A percentile compares a stretch with the other conserved stretches of the same genome.
Conservation (phyloP, 2,797 vertebrate genomes). For the Epinephelus awoara region DNA sequence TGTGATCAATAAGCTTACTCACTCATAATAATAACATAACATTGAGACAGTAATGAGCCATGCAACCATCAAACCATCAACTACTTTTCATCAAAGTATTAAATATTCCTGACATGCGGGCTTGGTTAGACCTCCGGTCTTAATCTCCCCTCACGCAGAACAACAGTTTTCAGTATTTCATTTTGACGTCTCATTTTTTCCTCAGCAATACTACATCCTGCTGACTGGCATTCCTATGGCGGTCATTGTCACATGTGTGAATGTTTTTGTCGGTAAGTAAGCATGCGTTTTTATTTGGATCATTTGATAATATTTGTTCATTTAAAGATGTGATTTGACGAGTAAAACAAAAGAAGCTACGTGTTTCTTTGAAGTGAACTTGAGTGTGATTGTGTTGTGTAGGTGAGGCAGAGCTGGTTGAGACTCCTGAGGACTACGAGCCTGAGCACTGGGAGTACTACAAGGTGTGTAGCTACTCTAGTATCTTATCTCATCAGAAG, state of each 20-base stretch:
- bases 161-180: background rate
- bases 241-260: conserved; percentile 86
- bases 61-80: background rate
- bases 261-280: conserved; percentile 93
- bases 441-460: conserved; percentile 96
- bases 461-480: conserved; percentile 70
- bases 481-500: background rate
- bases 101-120: background rate
- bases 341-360: background rate
- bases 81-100: background rate
- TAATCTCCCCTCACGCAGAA: background rate
- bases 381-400: conserved; percentile 39
- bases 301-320: background rate
- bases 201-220: conserved; percentile 89
- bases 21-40: background rate
- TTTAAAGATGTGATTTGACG: background rate
- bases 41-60: background rate
- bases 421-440: conserved; percentile 92
- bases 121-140: background rate
- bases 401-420: conserved; percentile 94
- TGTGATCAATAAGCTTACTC: no score
- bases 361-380: conserved; percentile 1
- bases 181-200: conserved; percentile 18
- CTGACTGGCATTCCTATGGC: conserved; percentile 91
- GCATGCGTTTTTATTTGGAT: background rate